These are phyloP conservation scores for Mya arenaria DNA, from an alignment of 1,140 invertebrate genomes.

Conservation along the genomic window DNA sequence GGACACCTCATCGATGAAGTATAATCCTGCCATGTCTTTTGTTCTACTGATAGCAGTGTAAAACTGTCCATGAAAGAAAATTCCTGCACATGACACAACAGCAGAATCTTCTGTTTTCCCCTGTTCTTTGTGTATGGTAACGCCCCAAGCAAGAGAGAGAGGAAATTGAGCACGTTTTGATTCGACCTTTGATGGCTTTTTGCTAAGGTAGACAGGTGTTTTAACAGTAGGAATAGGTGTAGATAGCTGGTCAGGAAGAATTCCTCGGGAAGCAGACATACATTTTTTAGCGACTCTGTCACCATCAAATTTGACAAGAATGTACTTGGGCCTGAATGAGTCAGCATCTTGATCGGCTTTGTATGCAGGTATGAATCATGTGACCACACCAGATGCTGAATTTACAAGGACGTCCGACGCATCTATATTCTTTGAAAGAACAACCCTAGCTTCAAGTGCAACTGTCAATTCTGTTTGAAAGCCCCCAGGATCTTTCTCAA, in stretches of 20 bases:
- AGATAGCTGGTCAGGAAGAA: slow-evolving; percentile 18
- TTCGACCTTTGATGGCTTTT: slow-evolving; percentile 20
- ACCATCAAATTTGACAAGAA: slow-evolving; percentile 24
- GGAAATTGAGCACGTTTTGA: slow-evolving; percentile 21
- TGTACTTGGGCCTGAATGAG: no score
- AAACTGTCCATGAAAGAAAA: slow-evolving; percentile 26
- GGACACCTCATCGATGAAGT: slow-evolving; percentile 9
- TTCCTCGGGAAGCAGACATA: slow-evolving; percentile 4
- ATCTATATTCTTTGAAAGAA: neutral
- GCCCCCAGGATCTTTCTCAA: neutral
- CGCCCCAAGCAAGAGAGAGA: slow-evolving; percentile 20
- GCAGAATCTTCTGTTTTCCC: slow-evolving; percentile 35
- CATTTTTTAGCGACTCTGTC: slow-evolving; percentile 10
- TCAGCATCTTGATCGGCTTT: slow-evolving; percentile 21
- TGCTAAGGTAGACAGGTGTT: slow-evolving; percentile 21
- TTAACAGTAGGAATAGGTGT: slow-evolving; percentile 19
- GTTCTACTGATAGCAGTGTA: slow-evolving; percentile 26
- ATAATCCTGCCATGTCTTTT: slow-evolving; percentile 30
- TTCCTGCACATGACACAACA: slow-evolving; percentile 27
- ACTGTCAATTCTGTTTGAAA: neutral
- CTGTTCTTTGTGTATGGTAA: neutral
- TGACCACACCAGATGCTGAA: neutral
- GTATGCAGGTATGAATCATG: neutral
- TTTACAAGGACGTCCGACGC: neutral
- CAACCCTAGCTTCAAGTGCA: neutral